Conservation (phyloP, 2,888 invertebrate genomes). For the Lordiphosa fenestrarum region DNA sequence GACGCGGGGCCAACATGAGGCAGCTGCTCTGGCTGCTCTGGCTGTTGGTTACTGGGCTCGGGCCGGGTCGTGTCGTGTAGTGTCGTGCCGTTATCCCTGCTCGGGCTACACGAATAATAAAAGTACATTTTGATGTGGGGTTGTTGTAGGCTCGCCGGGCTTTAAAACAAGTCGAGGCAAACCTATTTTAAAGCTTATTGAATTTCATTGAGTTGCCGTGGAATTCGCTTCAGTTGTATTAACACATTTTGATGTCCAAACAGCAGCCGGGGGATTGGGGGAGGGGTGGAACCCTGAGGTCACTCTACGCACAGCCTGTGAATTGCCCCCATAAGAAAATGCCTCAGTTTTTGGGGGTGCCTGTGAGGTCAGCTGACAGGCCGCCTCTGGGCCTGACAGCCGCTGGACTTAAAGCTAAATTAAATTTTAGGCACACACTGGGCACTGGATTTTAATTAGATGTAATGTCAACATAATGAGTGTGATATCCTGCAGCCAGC, state of each 20-base stretch:
- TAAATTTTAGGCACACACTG: conserved; percentile 40
- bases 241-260: conserved; percentile 32
- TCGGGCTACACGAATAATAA: conserved; percentile 44
- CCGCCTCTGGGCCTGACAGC: conserved; percentile 7
- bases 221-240: conserved; percentile 14
- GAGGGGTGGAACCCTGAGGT: not conserved
- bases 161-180: conserved; percentile 9
- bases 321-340: too few species aligned
- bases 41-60: not conserved
- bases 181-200: conserved; percentile 38
- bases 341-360: not conserved
- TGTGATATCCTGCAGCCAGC: conserved; percentile 35
- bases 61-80: conserved; percentile 1
- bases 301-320: not conserved
- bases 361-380: conserved; percentile 6
- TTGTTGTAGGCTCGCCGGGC: conserved; percentile 31
- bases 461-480: conserved; percentile 60
- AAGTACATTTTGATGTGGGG: conserved; percentile 34
- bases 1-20: conserved; percentile 47
- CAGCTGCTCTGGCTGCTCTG: conserved; percentile 42
- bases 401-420: conserved; percentile 39
- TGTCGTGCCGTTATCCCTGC: conserved; percentile 1
- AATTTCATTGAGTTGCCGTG: conserved; percentile 32
- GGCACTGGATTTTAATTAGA: conserved; percentile 60
- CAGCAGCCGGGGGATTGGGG: not conserved